These are phyloP conservation scores for Nanorana parkeri DNA, from an alignment of 2,113 vertebrate species.

Conservation along the genomic window DNA sequence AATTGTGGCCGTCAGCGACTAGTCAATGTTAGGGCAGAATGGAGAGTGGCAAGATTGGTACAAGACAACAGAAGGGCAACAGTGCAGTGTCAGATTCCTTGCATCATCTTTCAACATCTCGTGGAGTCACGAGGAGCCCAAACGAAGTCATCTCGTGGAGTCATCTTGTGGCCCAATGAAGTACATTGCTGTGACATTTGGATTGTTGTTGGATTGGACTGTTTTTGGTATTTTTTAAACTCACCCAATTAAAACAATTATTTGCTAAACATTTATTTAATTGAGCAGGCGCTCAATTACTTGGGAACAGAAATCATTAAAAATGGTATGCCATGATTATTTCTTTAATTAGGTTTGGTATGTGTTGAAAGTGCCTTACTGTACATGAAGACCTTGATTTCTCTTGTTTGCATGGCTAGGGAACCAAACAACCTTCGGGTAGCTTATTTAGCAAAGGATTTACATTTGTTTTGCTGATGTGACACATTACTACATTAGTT, in stretches of 20 bases:
- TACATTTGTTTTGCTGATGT: constrained; percentile 48
- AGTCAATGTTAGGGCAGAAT: too few species aligned
- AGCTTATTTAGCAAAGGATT: constrained; percentile 34
- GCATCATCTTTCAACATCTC: too few species aligned
- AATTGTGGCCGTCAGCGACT: too few species aligned
- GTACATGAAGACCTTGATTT: background rate
- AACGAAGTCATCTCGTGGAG: too few species aligned
- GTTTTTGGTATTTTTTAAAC: constrained; percentile 11
- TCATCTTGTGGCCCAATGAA: too few species aligned
- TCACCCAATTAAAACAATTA: constrained; percentile 12
- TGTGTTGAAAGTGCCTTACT: constrained; percentile 1
- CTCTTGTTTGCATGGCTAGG: background rate
- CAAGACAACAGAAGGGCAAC: too few species aligned
- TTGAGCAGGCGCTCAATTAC: constrained; percentile 15
- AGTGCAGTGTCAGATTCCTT: too few species aligned
- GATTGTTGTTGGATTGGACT: background rate
- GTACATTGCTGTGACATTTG: constrained; percentile 3
- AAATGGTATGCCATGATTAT: constrained; percentile 1
- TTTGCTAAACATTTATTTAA: background rate
- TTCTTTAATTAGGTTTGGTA: constrained; percentile 33
- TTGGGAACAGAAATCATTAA: constrained; percentile 18
- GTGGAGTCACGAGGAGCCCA: too few species aligned
- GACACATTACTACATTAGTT: constrained; percentile 30
- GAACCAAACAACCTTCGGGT: constrained; percentile 16
- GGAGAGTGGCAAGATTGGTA: too few species aligned